Evolutionary conservation across 2,113 vertebrate species (phyloP), one percentile per base, ranked within the genome.

Genomic region (Peromyscus californicus): DNA sequence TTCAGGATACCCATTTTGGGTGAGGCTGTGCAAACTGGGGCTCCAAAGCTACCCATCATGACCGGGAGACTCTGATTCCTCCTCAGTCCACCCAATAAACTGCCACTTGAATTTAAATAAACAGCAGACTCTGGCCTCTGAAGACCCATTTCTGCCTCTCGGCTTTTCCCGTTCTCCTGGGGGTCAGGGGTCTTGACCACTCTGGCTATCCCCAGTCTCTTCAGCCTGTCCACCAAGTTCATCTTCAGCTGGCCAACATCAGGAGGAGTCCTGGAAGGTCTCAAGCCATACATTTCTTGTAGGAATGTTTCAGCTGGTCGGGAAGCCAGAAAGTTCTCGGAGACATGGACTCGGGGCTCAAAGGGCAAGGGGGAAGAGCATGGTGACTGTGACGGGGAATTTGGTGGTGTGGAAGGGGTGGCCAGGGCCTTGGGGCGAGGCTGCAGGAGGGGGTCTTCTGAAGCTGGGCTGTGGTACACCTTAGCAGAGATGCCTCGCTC

Each of bases 231-330:
- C 79, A 99, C 99, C 0, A 99, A 98, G 88, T 98, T 99, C 93
- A 99, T 99, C 79, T 98, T 99, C 92, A 96, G 97, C 96, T 94
- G 99, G 45, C 99, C 98, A 2, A 98, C 65, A 3, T 99, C 99
- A 0, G 98, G 98, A 48, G 98, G 82, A 0, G 97, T 98, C 4
- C 98, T 99, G 63, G 99, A 98, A 10, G 99, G 97, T 89, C 99
- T 99, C 8, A 99, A 98, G 65, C 99, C 99, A 15, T 99, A 99
- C 97, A 99, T 98, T 78, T 99, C 99, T 97, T 99, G 99, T 90
- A 99, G 98, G 95, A 99, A 99, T 0, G 99, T 99, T 98, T 99
- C 99, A 0, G 99, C 99, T 0, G 99, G 99, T n/a, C 99, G 99
- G 0, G 99, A 99, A 4, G 99, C 99, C 74, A 99, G 98, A 96